Conservation (phyloP, 2,797 vertebrate species). For the Columba guinea region DNA sequence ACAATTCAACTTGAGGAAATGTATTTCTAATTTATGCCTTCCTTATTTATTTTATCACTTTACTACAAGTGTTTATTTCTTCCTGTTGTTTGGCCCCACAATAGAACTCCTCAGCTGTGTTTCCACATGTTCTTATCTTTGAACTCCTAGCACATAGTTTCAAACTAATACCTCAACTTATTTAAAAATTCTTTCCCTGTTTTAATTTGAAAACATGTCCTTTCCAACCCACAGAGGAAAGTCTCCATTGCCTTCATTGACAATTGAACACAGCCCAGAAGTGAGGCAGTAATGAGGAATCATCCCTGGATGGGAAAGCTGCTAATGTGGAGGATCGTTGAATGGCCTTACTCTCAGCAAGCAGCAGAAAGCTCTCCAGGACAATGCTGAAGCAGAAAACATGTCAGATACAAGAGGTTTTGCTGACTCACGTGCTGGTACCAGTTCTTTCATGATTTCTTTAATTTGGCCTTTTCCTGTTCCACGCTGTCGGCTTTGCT, state of each 20-base stretch:
- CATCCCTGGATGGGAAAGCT: rapidly evolving
- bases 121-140: neutral
- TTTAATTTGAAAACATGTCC: neutral
- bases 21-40: neutral
- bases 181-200: neutral
- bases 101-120: neutral
- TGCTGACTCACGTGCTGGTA: neutral
- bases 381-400: neutral
- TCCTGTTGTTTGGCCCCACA: neutral
- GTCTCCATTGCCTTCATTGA: neutral
- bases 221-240: neutral
- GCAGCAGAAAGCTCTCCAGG: neutral
- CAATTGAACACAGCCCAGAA: neutral
- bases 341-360: neutral
- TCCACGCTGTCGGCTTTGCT: neutral
- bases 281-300: neutral
- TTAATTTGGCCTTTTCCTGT: slow-evolving; percentile 24
- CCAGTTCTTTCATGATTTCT: slow-evolving; percentile 21
- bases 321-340: neutral
- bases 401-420: neutral
- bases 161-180: neutral
- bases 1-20: neutral
- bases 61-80: neutral
- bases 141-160: neutral
- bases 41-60: neutral